Base-by-base conservation (phyloP, 2,113 vertebrate species). In the Oophaga pumilio region DNA sequence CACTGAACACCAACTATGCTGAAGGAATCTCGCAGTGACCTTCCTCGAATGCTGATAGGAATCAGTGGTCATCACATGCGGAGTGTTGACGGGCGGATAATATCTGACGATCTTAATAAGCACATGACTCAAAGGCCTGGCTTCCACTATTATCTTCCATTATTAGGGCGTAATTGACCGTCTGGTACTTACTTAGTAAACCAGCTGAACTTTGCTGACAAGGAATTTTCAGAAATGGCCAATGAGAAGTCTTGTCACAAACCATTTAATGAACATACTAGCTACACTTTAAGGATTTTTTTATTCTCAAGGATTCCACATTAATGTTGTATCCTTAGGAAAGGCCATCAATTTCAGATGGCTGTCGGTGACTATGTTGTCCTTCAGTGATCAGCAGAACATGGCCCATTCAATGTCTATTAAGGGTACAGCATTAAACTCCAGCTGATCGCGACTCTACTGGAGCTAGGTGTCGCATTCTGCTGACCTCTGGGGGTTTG, bases 51-150 rank as follows among this genome's bases (percentile, higher is more conserved):
- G 43, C 43, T 2, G 73, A 85, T 85, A 85, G 28, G 15, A 86
- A 86, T 85, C 73, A 62, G 69, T 60, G 84, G 84, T 77, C 43
- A 76, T 85, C 84, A 62, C 10, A 56, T 11, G 28, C 17, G 28
- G 62, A 28, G 84, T 78, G 84, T 8, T 86, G 84, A 86, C 74
- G 78, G 84, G 28, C 6, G 50, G 15, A 69, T 14, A 18, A 26
- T 26, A 49, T 69, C n/a, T 68, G n/a, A 83, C 24, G 11, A 6
- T 66, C 33, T 43, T 50, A 68, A 68, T 82, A n/a, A 82, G 33
- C 18, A 8, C n/a, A 28, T 59, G 28, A 28, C 60, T 82, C 33
- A 66, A 17, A 66, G 59, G 43, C 60, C 49, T 52, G 33, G 49
- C 43, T 43, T 13, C 9, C 6, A 20, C 26, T 7, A 28, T 24